Percentiles rank a stretch among this genome's conserved stretches.
These are phyloP conservation scores for Hydrozoanthus tunicans DNA, from an alignment of 64 coral and sea anemone species.

Conservation along the genomic window DNA sequence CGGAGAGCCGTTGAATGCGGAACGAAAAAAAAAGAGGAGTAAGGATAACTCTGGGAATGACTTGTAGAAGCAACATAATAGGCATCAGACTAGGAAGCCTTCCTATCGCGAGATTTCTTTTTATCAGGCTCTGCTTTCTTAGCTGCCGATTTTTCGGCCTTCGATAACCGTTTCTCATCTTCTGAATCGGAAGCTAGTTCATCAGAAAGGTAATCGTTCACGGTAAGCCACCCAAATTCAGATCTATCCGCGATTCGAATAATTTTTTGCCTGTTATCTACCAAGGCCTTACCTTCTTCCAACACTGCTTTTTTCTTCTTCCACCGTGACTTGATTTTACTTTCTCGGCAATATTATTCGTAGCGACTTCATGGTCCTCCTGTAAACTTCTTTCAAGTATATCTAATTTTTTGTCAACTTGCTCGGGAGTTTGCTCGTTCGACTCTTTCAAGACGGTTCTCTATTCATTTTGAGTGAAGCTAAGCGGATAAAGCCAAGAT, in stretches of 20 bases:
- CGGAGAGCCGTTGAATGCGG: background rate
- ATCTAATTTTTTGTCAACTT: background rate
- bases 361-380: background rate
- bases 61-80: background rate
- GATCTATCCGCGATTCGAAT: background rate
- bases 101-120: conserved; percentile 7
- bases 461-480: background rate
- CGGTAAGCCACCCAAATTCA: background rate
- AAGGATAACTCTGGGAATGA: conserved; percentile 10
- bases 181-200: background rate
- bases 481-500: background rate
- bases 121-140: conserved; percentile 18
- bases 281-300: background rate
- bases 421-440: background rate
- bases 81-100: background rate
- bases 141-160: conserved; percentile 32
- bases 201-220: background rate
- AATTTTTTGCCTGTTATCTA: background rate
- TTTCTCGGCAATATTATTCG: background rate
- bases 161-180: conserved; percentile 23
- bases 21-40: conserved; percentile 1
- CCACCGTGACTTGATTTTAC: background rate
- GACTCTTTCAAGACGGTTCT: background rate
- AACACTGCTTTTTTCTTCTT: background rate
- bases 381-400: background rate